phyloP scores from a whole-genome alignment of 2,113 vertebrate genomes.

The Eurypyga helias region DNA sequence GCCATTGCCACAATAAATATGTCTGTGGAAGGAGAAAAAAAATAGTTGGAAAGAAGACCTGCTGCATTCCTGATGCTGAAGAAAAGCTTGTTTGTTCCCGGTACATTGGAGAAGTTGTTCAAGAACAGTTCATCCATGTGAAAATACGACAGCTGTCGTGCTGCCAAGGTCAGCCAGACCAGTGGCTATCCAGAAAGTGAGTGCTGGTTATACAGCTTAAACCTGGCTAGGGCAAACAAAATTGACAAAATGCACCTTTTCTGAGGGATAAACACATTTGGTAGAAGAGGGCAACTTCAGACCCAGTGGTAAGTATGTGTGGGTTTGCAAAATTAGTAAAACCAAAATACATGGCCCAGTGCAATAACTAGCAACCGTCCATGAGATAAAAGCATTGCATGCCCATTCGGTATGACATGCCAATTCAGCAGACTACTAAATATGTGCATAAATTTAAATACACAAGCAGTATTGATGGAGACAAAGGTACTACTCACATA shows the following conservation, averaged over 20 bases:
- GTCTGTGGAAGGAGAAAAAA: constrained; percentile 38
- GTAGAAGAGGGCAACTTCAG: neutral
- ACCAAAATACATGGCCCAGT: neutral
- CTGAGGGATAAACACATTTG: neutral
- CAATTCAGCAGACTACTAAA: constrained; percentile 20
- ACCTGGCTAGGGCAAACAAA: neutral
- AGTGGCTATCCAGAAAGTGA: constrained; percentile 9
- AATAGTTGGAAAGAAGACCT: constrained; percentile 70
- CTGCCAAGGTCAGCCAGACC: constrained; percentile 65
- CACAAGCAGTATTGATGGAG: neutral
- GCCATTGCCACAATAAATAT: constrained; percentile 62
- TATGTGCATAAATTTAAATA: constrained; percentile 52
- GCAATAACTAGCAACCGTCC: constrained; percentile 18
- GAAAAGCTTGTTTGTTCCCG: constrained; percentile 66
- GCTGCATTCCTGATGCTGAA: constrained; percentile 63
- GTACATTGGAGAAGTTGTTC: constrained; percentile 68
- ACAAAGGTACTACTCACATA: constrained; percentile 39
- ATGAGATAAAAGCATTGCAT: constrained; percentile 36
- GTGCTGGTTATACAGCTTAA: constrained; percentile 23
- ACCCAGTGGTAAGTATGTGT: neutral
- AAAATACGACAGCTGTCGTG: constrained; percentile 61
- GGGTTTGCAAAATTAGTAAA: constrained; percentile 15
- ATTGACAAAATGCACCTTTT: constrained; percentile 1
- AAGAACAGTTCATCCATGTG: constrained; percentile 72
- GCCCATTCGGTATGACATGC: constrained; percentile 19